These are phyloP conservation scores for Masnerella sp. DNA, from an alignment of 2,888 invertebrate genomes.

Conservation along the genomic window DNA sequence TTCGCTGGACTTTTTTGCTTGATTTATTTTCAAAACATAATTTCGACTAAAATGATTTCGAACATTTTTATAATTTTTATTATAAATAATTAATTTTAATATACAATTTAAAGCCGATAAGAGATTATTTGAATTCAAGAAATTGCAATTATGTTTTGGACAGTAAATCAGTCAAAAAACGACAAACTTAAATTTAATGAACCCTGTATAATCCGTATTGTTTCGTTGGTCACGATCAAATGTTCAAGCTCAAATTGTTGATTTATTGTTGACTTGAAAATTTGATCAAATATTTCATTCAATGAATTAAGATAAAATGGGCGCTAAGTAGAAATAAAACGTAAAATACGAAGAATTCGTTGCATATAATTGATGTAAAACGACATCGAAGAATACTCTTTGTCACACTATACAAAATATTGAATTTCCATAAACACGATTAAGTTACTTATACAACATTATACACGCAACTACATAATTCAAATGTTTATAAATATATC, in stretches of 20 bases:
- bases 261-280: neutral
- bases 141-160: neutral
- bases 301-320: neutral
- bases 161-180: constrained; percentile 14
- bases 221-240: constrained; percentile 10
- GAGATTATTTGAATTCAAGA: no score
- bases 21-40: constrained; percentile 13
- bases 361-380: constrained; percentile 37
- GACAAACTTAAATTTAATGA: constrained; percentile 24
- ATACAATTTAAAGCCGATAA: no score
- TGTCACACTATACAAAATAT: constrained; percentile 33
- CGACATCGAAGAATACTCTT: constrained; percentile 19
- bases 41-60: no score
- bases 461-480: neutral
- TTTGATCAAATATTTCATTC: neutral
- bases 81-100: no score
- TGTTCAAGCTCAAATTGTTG: no score
- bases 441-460: neutral
- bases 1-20: neutral
- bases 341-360: constrained; percentile 5
- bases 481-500: constrained; percentile 11
- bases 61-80: no score
- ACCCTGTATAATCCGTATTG: constrained; percentile 42
- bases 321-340: neutral
- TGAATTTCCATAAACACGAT: neutral